phyloP scores from a whole-genome alignment of 2,888 invertebrate genomes.

The Ennomos fuscantarius region DNA sequence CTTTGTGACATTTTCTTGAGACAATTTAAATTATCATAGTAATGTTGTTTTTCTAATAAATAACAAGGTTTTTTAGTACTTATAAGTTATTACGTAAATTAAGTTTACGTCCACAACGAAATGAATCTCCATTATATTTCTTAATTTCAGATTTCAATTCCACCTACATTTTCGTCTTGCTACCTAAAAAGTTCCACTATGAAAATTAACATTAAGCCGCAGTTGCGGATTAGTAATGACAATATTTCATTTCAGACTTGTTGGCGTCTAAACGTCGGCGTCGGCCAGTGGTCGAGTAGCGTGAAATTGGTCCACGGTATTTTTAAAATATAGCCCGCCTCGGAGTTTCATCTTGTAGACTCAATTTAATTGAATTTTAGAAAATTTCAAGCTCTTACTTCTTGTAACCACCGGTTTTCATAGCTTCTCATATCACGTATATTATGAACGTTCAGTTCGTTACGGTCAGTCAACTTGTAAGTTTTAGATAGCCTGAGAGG shows the following conservation, averaged over 20 bases:
- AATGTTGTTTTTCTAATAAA: no score
- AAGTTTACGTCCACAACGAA: no score
- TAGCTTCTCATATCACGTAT: no score
- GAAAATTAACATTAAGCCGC: conserved; percentile 41
- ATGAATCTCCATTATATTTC: no score
- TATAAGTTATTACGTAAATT: no score
- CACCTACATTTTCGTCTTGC: conserved; percentile 8
- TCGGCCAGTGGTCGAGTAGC: conserved; percentile 58
- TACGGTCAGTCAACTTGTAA: no score
- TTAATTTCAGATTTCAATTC: conserved; percentile 1
- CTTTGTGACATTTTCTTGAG: no score
- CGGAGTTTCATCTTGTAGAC: conserved; percentile 54
- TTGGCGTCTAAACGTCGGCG: conserved; percentile 57
- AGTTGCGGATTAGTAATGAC: conserved; percentile 56
- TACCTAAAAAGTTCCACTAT: conserved; percentile 25
- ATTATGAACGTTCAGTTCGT: no score
- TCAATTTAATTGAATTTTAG: conserved; percentile 46
- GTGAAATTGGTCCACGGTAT: conserved; percentile 78
- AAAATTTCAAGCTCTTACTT: conserved; percentile 26
- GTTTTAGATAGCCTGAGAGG: no score
- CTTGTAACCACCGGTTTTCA: neutral
- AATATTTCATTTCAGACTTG: conserved; percentile 72
- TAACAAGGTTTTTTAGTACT: no score
- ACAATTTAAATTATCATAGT: no score
- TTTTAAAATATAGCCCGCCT: conserved; percentile 66